These are phyloP conservation scores for Lasioglossum baleicum DNA, from an alignment of 1,140 invertebrate species.

Conservation along the genomic window DNA sequence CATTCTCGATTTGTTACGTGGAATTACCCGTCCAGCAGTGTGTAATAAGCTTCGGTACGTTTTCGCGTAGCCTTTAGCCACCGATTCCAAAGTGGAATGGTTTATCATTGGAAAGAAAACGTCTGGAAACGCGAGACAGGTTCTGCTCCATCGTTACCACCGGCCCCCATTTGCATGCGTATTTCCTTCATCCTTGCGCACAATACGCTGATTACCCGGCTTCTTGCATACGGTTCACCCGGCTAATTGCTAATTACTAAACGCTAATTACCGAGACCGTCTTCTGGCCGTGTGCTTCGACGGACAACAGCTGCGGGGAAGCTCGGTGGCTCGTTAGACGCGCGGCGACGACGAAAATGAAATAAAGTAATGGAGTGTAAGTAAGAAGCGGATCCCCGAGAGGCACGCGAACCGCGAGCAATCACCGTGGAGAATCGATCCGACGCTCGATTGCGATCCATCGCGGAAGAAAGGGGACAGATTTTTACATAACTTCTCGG, in stretches of 20 bases:
- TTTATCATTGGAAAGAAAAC: background rate
- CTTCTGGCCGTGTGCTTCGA: background rate
- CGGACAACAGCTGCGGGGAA: background rate
- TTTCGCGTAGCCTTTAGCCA: background rate
- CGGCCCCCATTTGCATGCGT: slow-evolving; percentile 9
- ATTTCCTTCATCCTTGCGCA: slow-evolving; percentile 16
- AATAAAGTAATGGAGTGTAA: slow-evolving; percentile 56
- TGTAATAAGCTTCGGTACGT: background rate
- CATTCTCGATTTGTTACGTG: no score
- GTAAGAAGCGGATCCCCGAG: slow-evolving; percentile 52
- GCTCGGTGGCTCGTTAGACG: slow-evolving; percentile 46
- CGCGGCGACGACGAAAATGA: slow-evolving; percentile 56
- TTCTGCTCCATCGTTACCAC: background rate
- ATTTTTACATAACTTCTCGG: slow-evolving; percentile 5
- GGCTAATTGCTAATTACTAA: slow-evolving; percentile 65
- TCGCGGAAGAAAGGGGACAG: slow-evolving; percentile 3
- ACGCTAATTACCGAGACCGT: slow-evolving; percentile 58
- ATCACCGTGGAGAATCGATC: slow-evolving; percentile 65
- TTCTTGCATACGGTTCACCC: background rate
- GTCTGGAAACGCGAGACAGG: background rate
- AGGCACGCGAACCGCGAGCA: slow-evolving; percentile 66
- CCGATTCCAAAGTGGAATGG: background rate
- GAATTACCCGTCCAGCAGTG: background rate
- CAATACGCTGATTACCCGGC: slow-evolving; percentile 25
- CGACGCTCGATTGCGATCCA: slow-evolving; percentile 20